phyloP scores from a whole-genome alignment of 2,113 vertebrate genomes.

The Phoenicopterus ruber region DNA sequence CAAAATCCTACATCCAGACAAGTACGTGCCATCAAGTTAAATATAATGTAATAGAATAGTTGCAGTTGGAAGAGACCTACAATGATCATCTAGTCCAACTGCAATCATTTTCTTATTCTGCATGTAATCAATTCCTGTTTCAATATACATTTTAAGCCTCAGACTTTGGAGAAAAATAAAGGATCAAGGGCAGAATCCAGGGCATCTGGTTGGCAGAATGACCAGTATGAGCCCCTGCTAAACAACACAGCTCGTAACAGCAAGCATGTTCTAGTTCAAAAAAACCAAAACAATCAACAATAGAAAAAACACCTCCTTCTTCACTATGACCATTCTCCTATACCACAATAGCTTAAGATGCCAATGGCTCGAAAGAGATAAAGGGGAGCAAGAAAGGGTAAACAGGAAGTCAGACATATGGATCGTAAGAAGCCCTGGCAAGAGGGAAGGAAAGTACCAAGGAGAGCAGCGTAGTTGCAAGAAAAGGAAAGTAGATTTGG shows the following conservation, averaged over 20 bases:
- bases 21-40: not conserved
- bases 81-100: not conserved
- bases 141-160: not conserved
- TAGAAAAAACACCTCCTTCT: not conserved
- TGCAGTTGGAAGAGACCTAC: not conserved
- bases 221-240: not conserved
- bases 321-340: not conserved
- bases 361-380: not conserved
- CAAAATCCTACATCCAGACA: not conserved
- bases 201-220: not conserved
- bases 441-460: not conserved
- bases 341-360: not conserved
- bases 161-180: not conserved
- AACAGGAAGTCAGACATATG: not conserved
- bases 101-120: not conserved
- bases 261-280: not conserved
- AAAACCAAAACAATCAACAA: not conserved
- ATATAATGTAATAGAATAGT: not conserved
- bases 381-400: not conserved
- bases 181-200: not conserved
- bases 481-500: not conserved
- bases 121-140: not conserved
- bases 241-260: not conserved
- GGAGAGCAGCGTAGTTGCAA: not conserved
- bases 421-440: not conserved